phyloP scores from a whole-genome alignment of 53 echinoderm and acorn worm genomes.

The Actinopyga echinites region DNA sequence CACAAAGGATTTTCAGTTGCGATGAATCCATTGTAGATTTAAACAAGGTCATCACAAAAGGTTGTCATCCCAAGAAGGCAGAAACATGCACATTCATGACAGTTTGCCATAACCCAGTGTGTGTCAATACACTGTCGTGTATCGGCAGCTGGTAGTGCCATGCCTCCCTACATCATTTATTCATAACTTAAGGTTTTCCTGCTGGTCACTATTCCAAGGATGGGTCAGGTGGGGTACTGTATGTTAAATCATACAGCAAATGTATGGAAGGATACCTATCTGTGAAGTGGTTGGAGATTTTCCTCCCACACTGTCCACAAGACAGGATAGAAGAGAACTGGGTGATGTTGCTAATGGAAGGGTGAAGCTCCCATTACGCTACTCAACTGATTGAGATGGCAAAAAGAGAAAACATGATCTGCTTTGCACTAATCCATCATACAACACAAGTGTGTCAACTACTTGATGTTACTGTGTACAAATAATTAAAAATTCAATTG shows the following conservation, averaged over 20 bases:
- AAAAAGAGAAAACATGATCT: slow-evolving; percentile 12
- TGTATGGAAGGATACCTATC: slow-evolving; percentile 28
- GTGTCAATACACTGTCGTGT: slow-evolving; percentile 28
- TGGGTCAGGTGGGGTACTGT: slow-evolving; percentile 32
- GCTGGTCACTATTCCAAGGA: not conserved
- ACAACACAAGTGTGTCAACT: slow-evolving; percentile 48
- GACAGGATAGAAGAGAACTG: slow-evolving; percentile 34
- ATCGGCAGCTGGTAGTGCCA: slow-evolving; percentile 28
- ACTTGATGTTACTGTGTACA: slow-evolving; percentile 44
- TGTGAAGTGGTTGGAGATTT: slow-evolving; percentile 44
- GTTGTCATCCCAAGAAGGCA: slow-evolving; percentile 21
- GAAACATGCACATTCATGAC: slow-evolving; percentile 20
- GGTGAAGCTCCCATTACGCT: slow-evolving; percentile 21
- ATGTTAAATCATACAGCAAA: slow-evolving; percentile 25
- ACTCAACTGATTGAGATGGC: not conserved
- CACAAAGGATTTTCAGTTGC: slow-evolving; percentile 19
- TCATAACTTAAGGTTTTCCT: not conserved
- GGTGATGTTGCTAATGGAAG: slow-evolving; percentile 46
- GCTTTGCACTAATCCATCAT: slow-evolving; percentile 39
- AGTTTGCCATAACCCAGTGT: slow-evolving; percentile 13
- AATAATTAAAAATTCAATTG: slow-evolving; percentile 14
- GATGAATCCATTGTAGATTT: slow-evolving; percentile 34
- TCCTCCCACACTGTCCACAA: slow-evolving; percentile 43
- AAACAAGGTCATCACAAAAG: slow-evolving; percentile 32
- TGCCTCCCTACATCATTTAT: not conserved